phyloP scores from a whole-genome alignment of 2,113 vertebrate species.

The Panthera tigris region DNA sequence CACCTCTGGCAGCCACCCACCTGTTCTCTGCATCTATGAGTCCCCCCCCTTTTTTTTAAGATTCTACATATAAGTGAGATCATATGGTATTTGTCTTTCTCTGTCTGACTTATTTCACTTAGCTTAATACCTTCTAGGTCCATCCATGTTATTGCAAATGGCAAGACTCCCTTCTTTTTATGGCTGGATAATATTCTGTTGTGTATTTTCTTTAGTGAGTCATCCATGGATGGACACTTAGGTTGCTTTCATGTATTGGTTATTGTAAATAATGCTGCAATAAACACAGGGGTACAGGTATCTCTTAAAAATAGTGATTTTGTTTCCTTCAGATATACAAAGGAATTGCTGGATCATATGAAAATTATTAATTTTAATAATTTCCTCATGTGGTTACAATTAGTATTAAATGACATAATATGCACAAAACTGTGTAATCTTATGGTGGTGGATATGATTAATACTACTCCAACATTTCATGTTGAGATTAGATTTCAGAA shows the following conservation, averaged over 20 bases:
- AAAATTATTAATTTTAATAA: background rate
- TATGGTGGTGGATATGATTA: background rate
- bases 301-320: background rate
- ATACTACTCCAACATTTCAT: background rate
- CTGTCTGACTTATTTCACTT: background rate
- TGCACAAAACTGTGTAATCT: background rate
- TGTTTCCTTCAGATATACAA: background rate
- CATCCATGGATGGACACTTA: background rate
- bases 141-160: background rate
- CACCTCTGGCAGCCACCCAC: background rate
- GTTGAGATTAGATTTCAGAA: background rate
- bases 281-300: background rate
- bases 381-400: background rate
- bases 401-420: background rate
- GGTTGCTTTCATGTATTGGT: background rate
- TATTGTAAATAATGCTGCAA: background rate
- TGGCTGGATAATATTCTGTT: background rate
- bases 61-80: background rate
- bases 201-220: background rate
- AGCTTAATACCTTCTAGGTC: background rate
- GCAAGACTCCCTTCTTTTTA: background rate
- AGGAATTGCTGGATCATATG: background rate
- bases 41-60: background rate
- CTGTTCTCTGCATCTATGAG: background rate
- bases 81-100: background rate